Percentiles rank a stretch among this genome's conserved stretches.
These are phyloP conservation scores for Nomada lathburiana DNA, from an alignment of 2,888 invertebrate genomes.

Conservation along the genomic window DNA sequence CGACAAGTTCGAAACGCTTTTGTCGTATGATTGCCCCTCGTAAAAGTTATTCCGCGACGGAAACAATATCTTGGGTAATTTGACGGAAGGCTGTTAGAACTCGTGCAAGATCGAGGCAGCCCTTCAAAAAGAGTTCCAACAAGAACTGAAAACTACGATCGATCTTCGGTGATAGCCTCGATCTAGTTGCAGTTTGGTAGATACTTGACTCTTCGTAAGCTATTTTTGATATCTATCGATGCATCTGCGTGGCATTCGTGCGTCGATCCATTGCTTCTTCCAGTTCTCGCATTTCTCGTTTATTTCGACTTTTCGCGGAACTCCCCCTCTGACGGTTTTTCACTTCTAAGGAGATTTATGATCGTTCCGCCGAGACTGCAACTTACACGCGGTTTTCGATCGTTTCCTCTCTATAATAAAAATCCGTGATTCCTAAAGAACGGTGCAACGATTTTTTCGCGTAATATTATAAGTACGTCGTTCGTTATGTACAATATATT, in stretches of 20 bases:
- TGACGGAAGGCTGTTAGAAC: conserved; percentile 47
- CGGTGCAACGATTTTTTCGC: too few species aligned
- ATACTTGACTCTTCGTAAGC: conserved; percentile 56
- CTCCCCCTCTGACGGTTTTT: neutral
- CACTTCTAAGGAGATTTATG: conserved; percentile 31
- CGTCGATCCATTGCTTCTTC: conserved; percentile 5
- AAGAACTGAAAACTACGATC: conserved; percentile 44
- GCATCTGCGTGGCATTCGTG: conserved; percentile 38
- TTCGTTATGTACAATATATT: too few species aligned
- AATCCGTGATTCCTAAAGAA: too few species aligned
- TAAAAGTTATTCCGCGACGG: conserved; percentile 12
- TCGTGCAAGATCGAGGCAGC: conserved; percentile 11
- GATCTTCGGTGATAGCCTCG: conserved; percentile 51
- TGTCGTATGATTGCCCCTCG: neutral
- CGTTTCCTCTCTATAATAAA: neutral
- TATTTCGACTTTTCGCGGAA: conserved; percentile 39
- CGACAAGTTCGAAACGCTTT: neutral
- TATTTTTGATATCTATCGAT: conserved; percentile 63
- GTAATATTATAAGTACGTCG: too few species aligned
- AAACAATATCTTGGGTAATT: conserved; percentile 55
- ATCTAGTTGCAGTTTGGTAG: conserved; percentile 57
- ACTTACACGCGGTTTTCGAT: neutral
- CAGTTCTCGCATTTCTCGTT: conserved; percentile 27
- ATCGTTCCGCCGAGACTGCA: neutral
- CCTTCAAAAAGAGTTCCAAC: conserved; percentile 32